phyloP scores from a whole-genome alignment of 2,113 vertebrate genomes.

The Trochalopteron elliotii region DNA sequence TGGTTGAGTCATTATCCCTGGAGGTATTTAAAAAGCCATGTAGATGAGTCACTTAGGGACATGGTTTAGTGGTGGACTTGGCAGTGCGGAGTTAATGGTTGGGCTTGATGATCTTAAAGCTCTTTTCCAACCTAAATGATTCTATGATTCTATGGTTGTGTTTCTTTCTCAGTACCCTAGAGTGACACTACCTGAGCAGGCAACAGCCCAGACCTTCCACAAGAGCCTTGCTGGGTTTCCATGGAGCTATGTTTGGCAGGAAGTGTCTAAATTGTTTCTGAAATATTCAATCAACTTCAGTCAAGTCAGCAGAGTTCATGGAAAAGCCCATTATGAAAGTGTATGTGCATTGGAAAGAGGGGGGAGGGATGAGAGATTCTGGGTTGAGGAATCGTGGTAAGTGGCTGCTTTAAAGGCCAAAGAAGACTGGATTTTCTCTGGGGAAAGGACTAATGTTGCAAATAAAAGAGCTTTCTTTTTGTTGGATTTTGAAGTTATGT shows the following conservation, averaged over 20 bases:
- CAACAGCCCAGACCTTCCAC: not conserved
- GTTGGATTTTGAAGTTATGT: not conserved
- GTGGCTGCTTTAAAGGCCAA: not conserved
- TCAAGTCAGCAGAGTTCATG: not conserved
- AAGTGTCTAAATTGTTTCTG: not conserved
- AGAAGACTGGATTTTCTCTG: not conserved
- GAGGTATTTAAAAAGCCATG: not conserved
- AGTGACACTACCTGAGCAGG: not conserved
- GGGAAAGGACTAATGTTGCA: not conserved
- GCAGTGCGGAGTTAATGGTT: not conserved
- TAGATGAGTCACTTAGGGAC: not conserved
- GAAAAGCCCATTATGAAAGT: not conserved
- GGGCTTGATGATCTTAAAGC: not conserved
- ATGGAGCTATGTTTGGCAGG: not conserved
- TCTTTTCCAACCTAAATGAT: not conserved
- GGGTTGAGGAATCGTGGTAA: not conserved
- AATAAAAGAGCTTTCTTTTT: not conserved
- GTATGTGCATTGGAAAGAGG: not conserved
- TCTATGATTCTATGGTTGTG: not conserved
- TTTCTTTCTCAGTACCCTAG: not conserved
- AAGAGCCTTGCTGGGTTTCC: not conserved
- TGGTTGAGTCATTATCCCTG: not conserved
- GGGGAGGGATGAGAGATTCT: not conserved
- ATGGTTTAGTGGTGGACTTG: not conserved
- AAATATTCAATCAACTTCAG: not conserved